A percentile compares a stretch with the other conserved stretches of the same genome.
Evolutionary conservation across 2,888 invertebrate species (phyloP).

Genomic region (Vesta saturnalis): DNA sequence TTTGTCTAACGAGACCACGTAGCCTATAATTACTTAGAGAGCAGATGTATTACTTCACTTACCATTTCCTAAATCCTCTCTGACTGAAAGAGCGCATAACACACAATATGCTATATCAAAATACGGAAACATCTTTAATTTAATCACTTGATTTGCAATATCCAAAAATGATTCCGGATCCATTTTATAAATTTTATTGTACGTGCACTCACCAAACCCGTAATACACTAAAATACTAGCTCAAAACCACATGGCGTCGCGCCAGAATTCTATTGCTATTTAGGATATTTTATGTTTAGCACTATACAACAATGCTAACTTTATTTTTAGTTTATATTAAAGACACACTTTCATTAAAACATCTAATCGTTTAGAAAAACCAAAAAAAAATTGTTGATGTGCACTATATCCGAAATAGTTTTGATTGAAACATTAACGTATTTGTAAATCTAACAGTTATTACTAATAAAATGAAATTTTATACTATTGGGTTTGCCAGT

Average conservation of each 20-base stretch:
- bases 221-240: constrained; percentile 39
- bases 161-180: constrained; percentile 97
- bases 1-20: no score
- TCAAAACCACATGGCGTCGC: constrained; percentile 36
- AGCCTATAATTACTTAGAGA: constrained; percentile 32
- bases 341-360: not conserved
- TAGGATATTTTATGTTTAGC: constrained; percentile 33
- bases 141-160: constrained; percentile 98
- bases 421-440: no score
- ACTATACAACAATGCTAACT: constrained; percentile 28
- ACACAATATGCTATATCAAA: constrained; percentile 98
- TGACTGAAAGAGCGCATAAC: constrained; percentile 91
- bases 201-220: constrained; percentile 26
- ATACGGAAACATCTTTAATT: constrained; percentile 99
- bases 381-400: no score
- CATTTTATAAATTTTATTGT: constrained; percentile 66
- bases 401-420: no score
- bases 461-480: no score
- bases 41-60: constrained; percentile 58
- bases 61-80: constrained; percentile 95
- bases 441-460: no score
- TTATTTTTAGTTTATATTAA: constrained; percentile 35
- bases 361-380: no score
- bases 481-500: no score
- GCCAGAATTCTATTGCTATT: constrained; percentile 37